Evolutionary conservation across 2,113 vertebrate genomes (phyloP).

Genomic region (Corydoras maculifer): DNA sequence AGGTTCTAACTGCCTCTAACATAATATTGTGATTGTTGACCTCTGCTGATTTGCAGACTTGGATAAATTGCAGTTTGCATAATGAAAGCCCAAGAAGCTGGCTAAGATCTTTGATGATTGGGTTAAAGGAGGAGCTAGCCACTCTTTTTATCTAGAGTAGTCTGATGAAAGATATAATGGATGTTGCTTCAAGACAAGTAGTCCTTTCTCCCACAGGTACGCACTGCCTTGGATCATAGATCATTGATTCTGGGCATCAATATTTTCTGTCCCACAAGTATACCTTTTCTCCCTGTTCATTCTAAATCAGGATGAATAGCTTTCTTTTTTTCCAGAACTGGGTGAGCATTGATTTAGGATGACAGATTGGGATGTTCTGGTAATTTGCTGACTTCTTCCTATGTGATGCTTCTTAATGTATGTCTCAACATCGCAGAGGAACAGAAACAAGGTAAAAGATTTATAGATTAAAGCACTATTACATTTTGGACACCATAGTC

Average conservation of each 20-base stretch:
- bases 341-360: conserved; percentile 53
- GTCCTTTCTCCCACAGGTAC: conserved; percentile 57
- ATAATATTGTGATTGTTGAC: no score
- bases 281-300: conserved; percentile 25
- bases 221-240: conserved; percentile 60
- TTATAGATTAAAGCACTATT: conserved; percentile 1
- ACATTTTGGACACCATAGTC: neutral
- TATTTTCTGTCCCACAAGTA: conserved; percentile 38
- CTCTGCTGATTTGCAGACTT: no score
- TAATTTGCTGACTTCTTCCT: conserved; percentile 38
- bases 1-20: no score
- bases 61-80: no score
- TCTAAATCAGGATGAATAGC: conserved; percentile 35
- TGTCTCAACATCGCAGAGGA: conserved; percentile 19
- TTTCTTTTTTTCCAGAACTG: conserved; percentile 44
- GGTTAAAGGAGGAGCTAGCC: conserved; percentile 29
- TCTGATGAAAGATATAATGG: conserved; percentile 55
- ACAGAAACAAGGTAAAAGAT: conserved; percentile 24
- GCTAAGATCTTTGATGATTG: conserved; percentile 62
- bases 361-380: conserved; percentile 43
- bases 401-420: conserved; percentile 15
- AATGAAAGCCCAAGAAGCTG: conserved; percentile 32
- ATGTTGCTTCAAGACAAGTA: conserved; percentile 46
- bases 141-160: conserved; percentile 53
- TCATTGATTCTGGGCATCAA: conserved; percentile 51